These are phyloP conservation scores for Brachyptera putata DNA, from an alignment of 2,888 invertebrate species.

Conservation along the genomic window DNA sequence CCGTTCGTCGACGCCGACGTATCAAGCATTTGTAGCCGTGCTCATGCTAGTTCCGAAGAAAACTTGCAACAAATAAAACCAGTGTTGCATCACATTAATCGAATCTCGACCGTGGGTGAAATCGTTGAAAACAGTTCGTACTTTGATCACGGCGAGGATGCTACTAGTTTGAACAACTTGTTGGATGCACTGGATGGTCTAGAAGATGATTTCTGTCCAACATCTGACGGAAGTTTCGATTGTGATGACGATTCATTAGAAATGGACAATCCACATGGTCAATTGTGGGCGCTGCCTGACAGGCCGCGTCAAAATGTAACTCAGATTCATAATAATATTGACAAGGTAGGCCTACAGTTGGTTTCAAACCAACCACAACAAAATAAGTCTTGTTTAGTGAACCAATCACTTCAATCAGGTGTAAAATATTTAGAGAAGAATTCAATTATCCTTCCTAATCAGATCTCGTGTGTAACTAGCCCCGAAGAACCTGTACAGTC, in stretches of 20 bases:
- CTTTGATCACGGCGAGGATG: constrained; percentile 26
- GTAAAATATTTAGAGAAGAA: constrained; percentile 13
- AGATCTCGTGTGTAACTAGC: constrained; percentile 15
- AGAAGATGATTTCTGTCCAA: constrained; percentile 15
- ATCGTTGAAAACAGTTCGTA: not conserved
- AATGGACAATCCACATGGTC: not conserved
- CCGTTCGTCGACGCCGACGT: constrained; percentile 39
- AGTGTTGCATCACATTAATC: not conserved
- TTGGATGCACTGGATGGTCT: constrained; percentile 29
- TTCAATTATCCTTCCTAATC: constrained; percentile 18
- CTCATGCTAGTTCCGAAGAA: constrained; percentile 24
- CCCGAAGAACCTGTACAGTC: not conserved
- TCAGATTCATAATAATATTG: not conserved
- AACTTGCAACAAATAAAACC: not conserved
- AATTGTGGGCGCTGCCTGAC: not conserved
- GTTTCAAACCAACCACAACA: not conserved
- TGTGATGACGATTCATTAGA: not conserved
- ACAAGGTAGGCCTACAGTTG: not conserved
- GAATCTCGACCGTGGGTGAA: constrained; percentile 1
- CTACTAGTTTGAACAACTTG: constrained; percentile 29
- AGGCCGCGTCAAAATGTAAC: not conserved
- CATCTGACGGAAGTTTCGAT: constrained; percentile 4
- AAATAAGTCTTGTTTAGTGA: not conserved
- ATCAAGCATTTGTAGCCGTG: constrained; percentile 24
- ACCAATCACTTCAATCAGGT: not conserved